Base-by-base conservation (phyloP, 2,888 invertebrate genomes). In the Oligia strigilis region DNA sequence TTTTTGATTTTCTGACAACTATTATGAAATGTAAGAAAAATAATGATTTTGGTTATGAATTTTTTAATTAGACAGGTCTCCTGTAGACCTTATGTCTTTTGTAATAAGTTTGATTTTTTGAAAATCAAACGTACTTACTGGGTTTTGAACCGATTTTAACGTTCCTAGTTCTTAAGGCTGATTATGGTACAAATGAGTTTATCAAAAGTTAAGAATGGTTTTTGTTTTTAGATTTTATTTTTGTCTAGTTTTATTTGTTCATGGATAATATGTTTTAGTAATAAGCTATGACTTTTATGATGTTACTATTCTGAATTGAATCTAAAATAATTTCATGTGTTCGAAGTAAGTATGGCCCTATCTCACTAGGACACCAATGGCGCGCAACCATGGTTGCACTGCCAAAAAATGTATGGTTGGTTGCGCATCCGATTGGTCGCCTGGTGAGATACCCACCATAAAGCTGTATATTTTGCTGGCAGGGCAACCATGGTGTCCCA, bases 81-180 rank as follows among this genome's bases (percentile, higher is more conserved):
- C 2, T 65, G 43, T 74, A 40, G 36, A 84, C 52, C 52, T 46
- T 71, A 14, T 43, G n/a, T 14, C 2, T 19, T 19, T 43, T 8
- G 23, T 19, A 23, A 62, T 82, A 77, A 84, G 79, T n/a, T 87
- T 75, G 49, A 76, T 78, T 81, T 72, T 69, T n/a, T 9, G 1
- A 9, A 43, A 43, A 43, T 43, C 43, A 9, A 43, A 43, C 43
- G 1, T 13, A 75, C 36, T 36, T 76, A 49, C 52, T 71, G 79
- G 46, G 77, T 86, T 87, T 73, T 71, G 36, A 86, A 82, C 72
- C 74, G 13, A 72, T 83, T 77, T 65, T 58, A 71, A 55, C 5
- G 55, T 85, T 86, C 66, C 62, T 86, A 80, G 80, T 64, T 62
- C 72, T 55, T 87, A 85, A 85, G 86, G 80, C 58, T 83, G 86